phyloP scores from a whole-genome alignment of 2,797 vertebrate genomes.

The Loriculus beryllinus region DNA sequence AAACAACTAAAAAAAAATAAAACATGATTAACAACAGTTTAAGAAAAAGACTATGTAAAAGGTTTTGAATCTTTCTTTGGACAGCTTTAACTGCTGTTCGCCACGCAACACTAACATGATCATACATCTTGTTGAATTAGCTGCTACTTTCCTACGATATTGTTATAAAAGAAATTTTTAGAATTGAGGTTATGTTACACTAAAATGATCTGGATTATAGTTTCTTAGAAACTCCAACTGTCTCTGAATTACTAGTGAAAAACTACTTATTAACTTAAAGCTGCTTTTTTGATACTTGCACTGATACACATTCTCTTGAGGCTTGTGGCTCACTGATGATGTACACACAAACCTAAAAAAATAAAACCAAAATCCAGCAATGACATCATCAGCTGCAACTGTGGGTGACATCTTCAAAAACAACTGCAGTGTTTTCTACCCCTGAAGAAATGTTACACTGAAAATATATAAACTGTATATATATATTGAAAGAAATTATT shows the following conservation, averaged over 20 bases:
- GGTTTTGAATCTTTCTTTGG: background rate
- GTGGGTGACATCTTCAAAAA: background rate
- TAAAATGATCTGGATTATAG: background rate
- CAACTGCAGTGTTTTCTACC: background rate
- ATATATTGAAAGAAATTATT: background rate
- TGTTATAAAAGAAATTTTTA: background rate
- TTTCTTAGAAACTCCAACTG: background rate
- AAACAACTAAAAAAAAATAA: background rate
- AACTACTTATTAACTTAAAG: background rate
- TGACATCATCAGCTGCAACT: slow-evolving; percentile 16
- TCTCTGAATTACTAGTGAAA: background rate
- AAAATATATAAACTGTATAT: background rate
- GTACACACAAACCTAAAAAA: background rate
- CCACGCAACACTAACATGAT: background rate
- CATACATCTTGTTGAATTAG: background rate
- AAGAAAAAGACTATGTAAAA: background rate
- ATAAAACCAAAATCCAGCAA: background rate
- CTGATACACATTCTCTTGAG: background rate
- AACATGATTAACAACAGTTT: background rate
- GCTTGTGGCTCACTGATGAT: slow-evolving; percentile 53
- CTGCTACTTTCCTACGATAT: background rate
- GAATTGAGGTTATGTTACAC: background rate
- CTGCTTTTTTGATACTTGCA: slow-evolving; percentile 5
- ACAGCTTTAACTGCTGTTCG: background rate
- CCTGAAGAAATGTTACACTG: background rate